These are phyloP conservation scores for Chaenodraco wilsoni DNA, from an alignment of 2,797 vertebrate species.

Conservation along the genomic window DNA sequence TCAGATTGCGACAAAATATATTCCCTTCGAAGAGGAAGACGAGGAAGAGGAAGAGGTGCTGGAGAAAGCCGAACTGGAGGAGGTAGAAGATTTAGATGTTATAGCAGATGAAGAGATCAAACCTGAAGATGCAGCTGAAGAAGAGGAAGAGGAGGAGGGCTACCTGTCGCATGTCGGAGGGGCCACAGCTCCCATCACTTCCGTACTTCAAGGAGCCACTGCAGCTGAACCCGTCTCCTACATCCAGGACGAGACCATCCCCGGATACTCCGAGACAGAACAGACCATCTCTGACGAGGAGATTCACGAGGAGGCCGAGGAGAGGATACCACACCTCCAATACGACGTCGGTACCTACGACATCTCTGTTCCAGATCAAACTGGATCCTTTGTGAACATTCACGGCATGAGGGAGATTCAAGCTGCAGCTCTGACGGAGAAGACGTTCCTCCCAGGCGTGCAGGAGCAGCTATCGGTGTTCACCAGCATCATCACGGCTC, in stretches of 20 bases:
- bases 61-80: constrained; percentile 92
- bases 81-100: constrained; percentile 87
- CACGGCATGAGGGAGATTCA: constrained; percentile 87
- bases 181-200: constrained; percentile 74
- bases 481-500: constrained; percentile 94
- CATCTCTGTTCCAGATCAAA: constrained; percentile 90
- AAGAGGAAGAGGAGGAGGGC: constrained; percentile 76
- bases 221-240: constrained; percentile 89
- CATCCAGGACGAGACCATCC: constrained; percentile 97
- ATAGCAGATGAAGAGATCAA: constrained; percentile 86
- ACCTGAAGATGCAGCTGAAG: constrained; percentile 68
- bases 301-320: constrained; percentile 96
- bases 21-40: constrained; percentile 65
- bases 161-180: constrained; percentile 78
- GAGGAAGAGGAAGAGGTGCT: constrained; percentile 83
- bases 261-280: constrained; percentile 96
- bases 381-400: constrained; percentile 87
- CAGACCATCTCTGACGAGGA: constrained; percentile 99
- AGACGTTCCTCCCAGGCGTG: constrained; percentile 79
- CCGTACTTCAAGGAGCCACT: constrained; percentile 78
- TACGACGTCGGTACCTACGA: constrained; percentile 90
- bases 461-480: constrained; percentile 91
- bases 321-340: constrained; percentile 91
- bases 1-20: constrained; percentile 58
- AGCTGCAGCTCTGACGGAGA: constrained; percentile 80